phyloP scores from a whole-genome alignment of 2,888 invertebrate species.

The Zonitis immaculata region DNA sequence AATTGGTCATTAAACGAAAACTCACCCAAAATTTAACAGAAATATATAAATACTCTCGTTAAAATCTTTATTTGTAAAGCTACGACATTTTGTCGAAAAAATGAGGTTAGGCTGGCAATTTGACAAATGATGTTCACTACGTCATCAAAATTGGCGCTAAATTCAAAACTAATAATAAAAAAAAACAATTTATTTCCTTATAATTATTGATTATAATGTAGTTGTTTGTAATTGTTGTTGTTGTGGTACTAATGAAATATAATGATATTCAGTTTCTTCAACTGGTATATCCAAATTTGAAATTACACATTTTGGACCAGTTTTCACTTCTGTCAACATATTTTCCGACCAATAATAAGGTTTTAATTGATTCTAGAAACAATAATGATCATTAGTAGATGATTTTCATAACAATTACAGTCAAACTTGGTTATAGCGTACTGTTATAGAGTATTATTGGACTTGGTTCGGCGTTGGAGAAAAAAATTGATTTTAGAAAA shows the following conservation, averaged over 20 bases:
- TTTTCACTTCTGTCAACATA: conserved; percentile 30
- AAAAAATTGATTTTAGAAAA: no score
- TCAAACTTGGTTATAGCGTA: no score
- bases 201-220: conserved; percentile 7
- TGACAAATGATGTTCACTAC: not conserved
- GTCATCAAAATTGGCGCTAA: not conserved
- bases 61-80: not conserved
- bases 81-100: not conserved
- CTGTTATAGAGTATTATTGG: no score
- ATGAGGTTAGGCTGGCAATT: not conserved
- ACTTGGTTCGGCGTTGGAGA: no score
- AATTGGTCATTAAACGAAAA: no score
- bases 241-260: conserved; percentile 37
- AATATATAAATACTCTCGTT: not conserved
- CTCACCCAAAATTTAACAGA: not conserved
- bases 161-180: not conserved
- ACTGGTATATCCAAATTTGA: conserved; percentile 21
- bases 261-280: conserved; percentile 25
- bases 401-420: no score
- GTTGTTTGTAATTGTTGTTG: conserved; percentile 23
- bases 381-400: not conserved
- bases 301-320: conserved; percentile 13
- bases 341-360: conserved; percentile 31
- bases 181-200: not conserved
- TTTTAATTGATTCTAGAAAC: conserved; percentile 26